phyloP scores from a whole-genome alignment of 2,113 vertebrate genomes.

The Reinhardtius hippoglossoides region DNA sequence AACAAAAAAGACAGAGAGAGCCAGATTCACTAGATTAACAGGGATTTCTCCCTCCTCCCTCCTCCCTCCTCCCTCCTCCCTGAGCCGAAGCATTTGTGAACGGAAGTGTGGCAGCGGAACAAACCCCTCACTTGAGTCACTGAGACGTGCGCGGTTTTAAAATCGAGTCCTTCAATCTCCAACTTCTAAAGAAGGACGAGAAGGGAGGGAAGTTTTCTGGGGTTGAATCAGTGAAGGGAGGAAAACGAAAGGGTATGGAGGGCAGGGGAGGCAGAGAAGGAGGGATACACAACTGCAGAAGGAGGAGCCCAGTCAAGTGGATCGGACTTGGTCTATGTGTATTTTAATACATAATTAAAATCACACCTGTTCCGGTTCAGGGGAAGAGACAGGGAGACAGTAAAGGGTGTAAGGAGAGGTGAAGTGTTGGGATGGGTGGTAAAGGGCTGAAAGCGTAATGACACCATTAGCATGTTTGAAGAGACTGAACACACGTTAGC shows the following conservation, averaged over 20 bases:
- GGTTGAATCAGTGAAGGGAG: conserved; percentile 52
- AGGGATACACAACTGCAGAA: conserved; percentile 38
- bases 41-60: conserved; percentile 74
- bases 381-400: conserved; percentile 36
- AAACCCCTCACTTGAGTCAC: conserved; percentile 82
- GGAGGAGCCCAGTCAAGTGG: conserved; percentile 67
- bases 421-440: conserved; percentile 12
- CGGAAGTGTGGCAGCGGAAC: conserved; percentile 83
- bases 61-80: conserved; percentile 64
- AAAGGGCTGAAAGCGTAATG: conserved; percentile 56
- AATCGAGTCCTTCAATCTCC: conserved; percentile 80
- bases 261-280: conserved; percentile 8
- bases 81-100: conserved; percentile 71
- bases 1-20: conserved; percentile 71
- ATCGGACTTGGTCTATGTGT: conserved; percentile 63
- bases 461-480: conserved; percentile 74
- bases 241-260: not conserved
- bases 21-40: conserved; percentile 81
- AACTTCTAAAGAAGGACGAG: conserved; percentile 60
- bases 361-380: conserved; percentile 74
- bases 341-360: conserved; percentile 83
- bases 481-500: conserved; percentile 71
- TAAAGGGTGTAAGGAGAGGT: conserved; percentile 35
- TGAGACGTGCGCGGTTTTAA: conserved; percentile 80
- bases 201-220: conserved; percentile 33